A percentile compares a stretch with the other conserved stretches of the same genome.
Conservation (phyloP, 2,888 invertebrate genomes). For the Acheta domesticus region DNA sequence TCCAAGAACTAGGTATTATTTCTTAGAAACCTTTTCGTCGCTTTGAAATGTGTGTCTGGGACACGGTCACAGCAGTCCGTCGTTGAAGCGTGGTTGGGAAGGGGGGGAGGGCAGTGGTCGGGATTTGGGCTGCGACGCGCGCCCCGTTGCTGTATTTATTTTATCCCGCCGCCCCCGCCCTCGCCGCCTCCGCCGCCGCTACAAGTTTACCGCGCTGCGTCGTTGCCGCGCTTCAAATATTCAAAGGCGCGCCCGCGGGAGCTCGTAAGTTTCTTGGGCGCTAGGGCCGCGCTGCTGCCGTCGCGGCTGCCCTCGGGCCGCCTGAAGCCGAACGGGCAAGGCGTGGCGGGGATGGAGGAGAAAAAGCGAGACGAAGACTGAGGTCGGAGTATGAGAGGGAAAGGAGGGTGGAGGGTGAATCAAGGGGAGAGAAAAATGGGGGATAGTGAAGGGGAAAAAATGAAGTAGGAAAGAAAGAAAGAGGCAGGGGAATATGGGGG, state of each 20-base stretch:
- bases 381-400: background rate
- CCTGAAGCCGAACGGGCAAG: background rate
- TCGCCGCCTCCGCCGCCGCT: background rate
- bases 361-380: background rate
- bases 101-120: background rate
- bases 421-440: too few species aligned
- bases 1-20: too few species aligned
- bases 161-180: background rate
- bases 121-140: background rate
- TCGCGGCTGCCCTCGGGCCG: background rate
- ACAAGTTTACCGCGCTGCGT: background rate
- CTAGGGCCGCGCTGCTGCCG: too few species aligned
- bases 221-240: background rate
- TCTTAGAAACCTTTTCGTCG: too few species aligned
- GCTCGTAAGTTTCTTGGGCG: background rate
- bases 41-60: too few species aligned
- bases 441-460: too few species aligned
- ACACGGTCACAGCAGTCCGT: too few species aligned
- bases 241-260: background rate
- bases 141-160: background rate
- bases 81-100: too few species aligned
- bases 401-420: too few species aligned
- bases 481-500: too few species aligned
- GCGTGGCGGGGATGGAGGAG: background rate
- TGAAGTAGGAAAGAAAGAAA: too few species aligned